Conservation (phyloP, 1,140 invertebrate genomes). For the Danaus plexippus region DNA sequence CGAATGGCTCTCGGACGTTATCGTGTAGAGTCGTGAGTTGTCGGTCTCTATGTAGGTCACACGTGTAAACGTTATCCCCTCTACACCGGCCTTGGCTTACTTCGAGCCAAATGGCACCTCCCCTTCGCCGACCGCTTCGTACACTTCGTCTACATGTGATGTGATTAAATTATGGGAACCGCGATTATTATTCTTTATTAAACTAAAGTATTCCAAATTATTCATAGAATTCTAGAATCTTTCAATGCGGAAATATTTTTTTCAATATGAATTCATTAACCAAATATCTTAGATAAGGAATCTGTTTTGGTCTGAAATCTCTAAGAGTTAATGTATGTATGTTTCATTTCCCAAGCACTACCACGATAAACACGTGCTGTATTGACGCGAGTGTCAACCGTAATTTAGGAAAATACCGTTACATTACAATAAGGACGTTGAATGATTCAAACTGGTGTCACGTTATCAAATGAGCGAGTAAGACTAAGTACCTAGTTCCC, state of each 20-base stretch:
- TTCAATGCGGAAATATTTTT: not conserved
- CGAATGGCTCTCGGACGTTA: slow-evolving; percentile 30
- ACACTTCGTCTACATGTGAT: slow-evolving; percentile 21
- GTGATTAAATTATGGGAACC: slow-evolving; percentile 9
- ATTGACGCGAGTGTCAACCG: not conserved
- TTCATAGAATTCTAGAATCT: slow-evolving; percentile 4
- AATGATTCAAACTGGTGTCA: slow-evolving; percentile 29
- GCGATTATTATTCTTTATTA: not conserved
- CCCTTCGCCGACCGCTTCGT: slow-evolving; percentile 50
- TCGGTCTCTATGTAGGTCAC: slow-evolving; percentile 65
- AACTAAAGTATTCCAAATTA: slow-evolving; percentile 1
- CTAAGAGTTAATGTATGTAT: too few relatives aligned
- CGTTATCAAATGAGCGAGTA: slow-evolving; percentile 17
- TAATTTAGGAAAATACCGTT: slow-evolving; percentile 28
- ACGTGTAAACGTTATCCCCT: slow-evolving; percentile 69
- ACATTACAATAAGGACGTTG: slow-evolving; percentile 23
- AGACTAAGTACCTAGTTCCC: not conserved
- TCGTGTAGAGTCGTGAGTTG: slow-evolving; percentile 39
- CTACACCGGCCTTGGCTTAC: slow-evolving; percentile 67
- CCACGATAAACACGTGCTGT: slow-evolving; percentile 9
- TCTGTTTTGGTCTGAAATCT: too few relatives aligned
- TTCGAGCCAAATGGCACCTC: slow-evolving; percentile 61
- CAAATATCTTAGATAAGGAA: not conserved
- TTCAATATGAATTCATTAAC: not conserved
- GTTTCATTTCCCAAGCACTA: not conserved